These are phyloP conservation scores for Spermophilus dauricus DNA, from an alignment of 2,113 vertebrate genomes.

Conservation along the genomic window DNA sequence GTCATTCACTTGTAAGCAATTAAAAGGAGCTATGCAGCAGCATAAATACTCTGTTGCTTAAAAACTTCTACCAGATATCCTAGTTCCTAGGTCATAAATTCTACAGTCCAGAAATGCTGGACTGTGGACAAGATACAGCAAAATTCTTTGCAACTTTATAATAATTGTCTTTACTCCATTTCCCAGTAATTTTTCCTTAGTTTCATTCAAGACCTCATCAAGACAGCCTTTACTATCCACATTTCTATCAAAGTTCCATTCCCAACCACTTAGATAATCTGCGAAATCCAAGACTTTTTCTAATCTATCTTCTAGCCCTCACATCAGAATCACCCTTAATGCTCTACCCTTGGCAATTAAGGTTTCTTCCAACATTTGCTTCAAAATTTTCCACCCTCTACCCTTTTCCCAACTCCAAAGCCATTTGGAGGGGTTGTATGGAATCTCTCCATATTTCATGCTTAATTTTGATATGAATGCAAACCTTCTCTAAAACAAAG, in stretches of 20 bases:
- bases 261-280: not conserved
- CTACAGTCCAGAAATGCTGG: not conserved
- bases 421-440: not conserved
- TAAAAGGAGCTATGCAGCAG: too few relatives aligned
- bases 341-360: not conserved
- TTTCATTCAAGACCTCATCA: not conserved
- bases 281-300: not conserved
- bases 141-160: not conserved
- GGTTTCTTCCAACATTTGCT: not conserved
- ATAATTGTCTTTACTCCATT: not conserved
- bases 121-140: not conserved
- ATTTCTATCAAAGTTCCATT: not conserved
- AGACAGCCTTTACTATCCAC: not conserved
- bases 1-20: not conserved
- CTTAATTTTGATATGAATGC: not conserved
- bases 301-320: not conserved
- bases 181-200: not conserved
- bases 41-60: not conserved
- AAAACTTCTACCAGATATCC: not conserved
- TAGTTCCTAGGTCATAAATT: not conserved
- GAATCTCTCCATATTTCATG: not conserved
- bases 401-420: not conserved
- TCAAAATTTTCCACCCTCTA: not conserved
- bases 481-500: not conserved
- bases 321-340: not conserved